Conservation (phyloP, 1,140 invertebrate genomes). For the Pteromalus puparum region DNA sequence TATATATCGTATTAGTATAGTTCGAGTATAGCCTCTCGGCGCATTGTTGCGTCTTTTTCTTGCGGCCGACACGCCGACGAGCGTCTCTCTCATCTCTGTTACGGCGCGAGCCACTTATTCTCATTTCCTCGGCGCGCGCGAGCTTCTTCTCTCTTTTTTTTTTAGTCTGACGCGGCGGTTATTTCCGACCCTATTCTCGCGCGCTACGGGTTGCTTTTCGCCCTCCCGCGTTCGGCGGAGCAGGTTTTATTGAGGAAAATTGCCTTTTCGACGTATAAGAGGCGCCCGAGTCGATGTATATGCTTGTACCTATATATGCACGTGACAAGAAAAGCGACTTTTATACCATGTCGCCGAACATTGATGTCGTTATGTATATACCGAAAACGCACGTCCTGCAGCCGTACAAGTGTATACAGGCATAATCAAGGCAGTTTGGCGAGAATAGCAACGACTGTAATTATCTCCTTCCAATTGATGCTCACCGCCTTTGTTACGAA, state of each 20-base stretch:
- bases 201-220: not conserved
- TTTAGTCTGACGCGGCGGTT: not conserved
- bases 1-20: no score
- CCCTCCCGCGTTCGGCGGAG: not conserved
- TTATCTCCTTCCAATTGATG: no score
- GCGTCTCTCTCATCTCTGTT: not conserved
- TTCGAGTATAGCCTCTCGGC: not conserved
- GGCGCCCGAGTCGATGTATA: no score
- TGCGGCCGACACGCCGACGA: not conserved
- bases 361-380: no score
- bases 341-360: no score
- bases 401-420: no score
- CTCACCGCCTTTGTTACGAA: no score
- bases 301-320: no score
- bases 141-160: not conserved
- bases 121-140: not conserved
- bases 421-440: no score
- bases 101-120: not conserved
- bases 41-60: not conserved
- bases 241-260: not conserved
- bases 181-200: not conserved
- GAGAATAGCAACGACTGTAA: no score
- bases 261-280: not conserved
- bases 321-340: no score
- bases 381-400: no score